Evolutionary conservation across 2,113 vertebrate genomes (phyloP).

Genomic region (Bubo bubo): DNA sequence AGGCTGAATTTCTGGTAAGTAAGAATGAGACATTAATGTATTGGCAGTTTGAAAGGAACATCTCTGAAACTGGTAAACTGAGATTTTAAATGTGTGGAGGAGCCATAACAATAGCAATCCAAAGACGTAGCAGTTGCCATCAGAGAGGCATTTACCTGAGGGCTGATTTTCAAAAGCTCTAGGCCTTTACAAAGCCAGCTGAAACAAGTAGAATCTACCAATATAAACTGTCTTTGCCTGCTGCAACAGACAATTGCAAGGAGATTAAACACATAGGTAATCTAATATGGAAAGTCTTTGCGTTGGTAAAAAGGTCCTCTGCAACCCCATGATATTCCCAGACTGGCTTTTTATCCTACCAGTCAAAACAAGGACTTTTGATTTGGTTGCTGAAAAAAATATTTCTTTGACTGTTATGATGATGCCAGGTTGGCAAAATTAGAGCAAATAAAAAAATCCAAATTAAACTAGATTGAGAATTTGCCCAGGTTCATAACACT

Average conservation of each 20-base stretch:
- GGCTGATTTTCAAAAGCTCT: neutral
- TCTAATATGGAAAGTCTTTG: neutral
- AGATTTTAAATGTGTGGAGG: neutral
- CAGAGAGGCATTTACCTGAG: neutral
- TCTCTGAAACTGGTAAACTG: neutral
- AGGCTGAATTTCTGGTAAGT: neutral
- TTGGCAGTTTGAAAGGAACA: neutral
- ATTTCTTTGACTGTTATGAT: neutral
- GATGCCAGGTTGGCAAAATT: neutral
- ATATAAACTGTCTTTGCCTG: neutral
- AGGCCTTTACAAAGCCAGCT: neutral
- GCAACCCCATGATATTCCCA: neutral
- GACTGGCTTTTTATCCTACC: neutral
- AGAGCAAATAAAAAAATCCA: neutral
- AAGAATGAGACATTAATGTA: neutral
- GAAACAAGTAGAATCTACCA: neutral
- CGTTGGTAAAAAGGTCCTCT: neutral
- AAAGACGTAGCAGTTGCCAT: neutral
- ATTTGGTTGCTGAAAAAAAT: neutral
- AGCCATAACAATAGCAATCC: neutral
- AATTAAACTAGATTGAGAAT: neutral
- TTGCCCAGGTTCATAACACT: neutral
- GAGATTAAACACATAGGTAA: neutral
- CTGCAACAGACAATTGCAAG: neutral
- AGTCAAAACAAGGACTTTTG: neutral